Evolutionary conservation across 2,797 vertebrate genomes (phyloP), one percentile per base, ranked within the genome.

Genomic region (Centropyge bicolor): DNA sequence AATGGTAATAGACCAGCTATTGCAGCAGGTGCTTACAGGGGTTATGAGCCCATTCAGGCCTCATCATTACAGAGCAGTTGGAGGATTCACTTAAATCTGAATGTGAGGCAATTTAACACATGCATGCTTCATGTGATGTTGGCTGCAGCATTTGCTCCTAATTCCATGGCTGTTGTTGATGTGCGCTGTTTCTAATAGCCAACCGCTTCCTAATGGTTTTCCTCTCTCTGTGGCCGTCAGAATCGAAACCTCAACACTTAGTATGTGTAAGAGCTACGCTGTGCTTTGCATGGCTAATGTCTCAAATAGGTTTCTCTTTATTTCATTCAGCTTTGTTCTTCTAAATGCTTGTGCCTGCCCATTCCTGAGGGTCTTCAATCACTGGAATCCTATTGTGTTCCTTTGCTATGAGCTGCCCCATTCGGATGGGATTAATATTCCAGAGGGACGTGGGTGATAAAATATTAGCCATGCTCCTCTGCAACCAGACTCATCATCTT

Each of bases 31-130:
- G 91, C 90, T 94, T 90, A 89, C 84, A 66, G 86, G 83, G 86
- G 87, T 93, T 94, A 94, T 93, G 91, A 91, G 93, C 90, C 88
- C 83, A 91, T 94, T 93, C 86, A 81, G 87, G 81, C 89, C 82
- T 86, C 84, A 83, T 91, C 85, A 91, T 92, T 85, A 82, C 80
- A 70, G 79, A 76, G 78, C 91, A 78, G 87, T 92, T 93, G 89
- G 76, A 86, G 82, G 57, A 84, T 90, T 89, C 66, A 77, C 80
- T 88, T 86, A 74, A 92, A 92, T 88, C 70, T 80, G 60, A 88
- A 84, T 79, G 83, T 51, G 80, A 87, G 78, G 83, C 76, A 76
- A 61, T 87, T 87, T 90, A 87, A 89, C 90, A 93, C 89, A 85
- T 85, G 86, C 81, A 59, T 85, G 82, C 80, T 78, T 87, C 76